Evolutionary conservation across 2,888 invertebrate species (phyloP).

Genomic region (Ptilodon capucinus): DNA sequence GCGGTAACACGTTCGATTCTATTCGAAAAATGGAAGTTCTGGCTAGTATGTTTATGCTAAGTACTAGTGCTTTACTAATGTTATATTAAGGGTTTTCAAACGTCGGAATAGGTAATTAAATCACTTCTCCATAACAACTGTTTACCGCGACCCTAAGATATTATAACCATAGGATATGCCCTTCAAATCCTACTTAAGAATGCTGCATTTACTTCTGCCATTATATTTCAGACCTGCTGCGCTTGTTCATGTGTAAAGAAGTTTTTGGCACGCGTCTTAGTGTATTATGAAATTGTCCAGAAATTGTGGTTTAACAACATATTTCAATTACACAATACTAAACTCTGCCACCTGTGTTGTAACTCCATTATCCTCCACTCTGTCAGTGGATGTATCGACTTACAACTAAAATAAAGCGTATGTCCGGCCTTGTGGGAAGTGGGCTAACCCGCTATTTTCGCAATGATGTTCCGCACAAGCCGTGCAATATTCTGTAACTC

Average conservation of each 20-base stretch:
- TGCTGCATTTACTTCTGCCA: no score
- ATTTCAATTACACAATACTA: not conserved
- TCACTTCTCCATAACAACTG: no score
- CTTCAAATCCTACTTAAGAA: no score
- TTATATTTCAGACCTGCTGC: no score
- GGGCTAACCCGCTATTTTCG: constrained; percentile 55
- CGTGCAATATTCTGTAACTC: not conserved
- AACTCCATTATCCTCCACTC: not conserved
- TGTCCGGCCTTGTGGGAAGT: constrained; percentile 43
- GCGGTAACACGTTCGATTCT: not conserved
- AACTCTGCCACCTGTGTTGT: not conserved
- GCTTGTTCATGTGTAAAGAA: not conserved
- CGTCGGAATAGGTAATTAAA: no score
- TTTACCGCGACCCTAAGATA: no score
- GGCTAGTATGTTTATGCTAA: no score
- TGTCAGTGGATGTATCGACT: constrained; percentile 21
- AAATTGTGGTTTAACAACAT: not conserved
- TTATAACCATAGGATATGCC: no score
- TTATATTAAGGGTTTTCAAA: no score
- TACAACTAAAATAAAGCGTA: constrained; percentile 43
- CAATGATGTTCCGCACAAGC: constrained; percentile 32
- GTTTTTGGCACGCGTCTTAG: no score
- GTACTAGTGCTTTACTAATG: no score
- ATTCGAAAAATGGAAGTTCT: not conserved
- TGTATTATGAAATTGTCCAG: no score